Conservation (phyloP, 2,797 vertebrate genomes). For the Bucorvus abyssinicus region DNA sequence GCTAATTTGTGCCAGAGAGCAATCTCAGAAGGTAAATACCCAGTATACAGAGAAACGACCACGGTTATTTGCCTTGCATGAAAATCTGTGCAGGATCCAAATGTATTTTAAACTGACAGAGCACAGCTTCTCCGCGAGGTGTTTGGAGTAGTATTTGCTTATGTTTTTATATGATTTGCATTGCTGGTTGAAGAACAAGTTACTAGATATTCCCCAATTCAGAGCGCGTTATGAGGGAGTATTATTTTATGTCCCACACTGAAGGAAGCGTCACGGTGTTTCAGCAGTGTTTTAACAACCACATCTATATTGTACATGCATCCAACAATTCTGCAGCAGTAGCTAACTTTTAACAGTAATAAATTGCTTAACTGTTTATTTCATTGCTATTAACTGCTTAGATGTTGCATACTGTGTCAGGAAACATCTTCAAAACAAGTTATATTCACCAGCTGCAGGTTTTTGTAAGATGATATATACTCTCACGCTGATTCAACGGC, state of each 20-base stretch:
- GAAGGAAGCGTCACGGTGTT: background rate
- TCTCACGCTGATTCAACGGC: background rate
- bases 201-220: background rate
- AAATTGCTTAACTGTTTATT: background rate
- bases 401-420: background rate
- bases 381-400: background rate
- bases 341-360: background rate
- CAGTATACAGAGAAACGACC: background rate
- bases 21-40: background rate
- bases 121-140: background rate
- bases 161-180: background rate
- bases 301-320: background rate
- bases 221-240: background rate
- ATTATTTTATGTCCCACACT: background rate
- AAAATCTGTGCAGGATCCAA: background rate
- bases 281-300: background rate
- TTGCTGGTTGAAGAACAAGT: background rate
- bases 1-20: background rate
- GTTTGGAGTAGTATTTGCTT: background rate
- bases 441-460: background rate
- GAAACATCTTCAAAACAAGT: background rate
- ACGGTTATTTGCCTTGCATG: background rate
- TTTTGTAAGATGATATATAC: background rate
- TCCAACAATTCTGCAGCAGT: background rate
- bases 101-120: background rate